Conservation (phyloP, 2,113 vertebrate genomes). For the Coracopsis vasa region DNA sequence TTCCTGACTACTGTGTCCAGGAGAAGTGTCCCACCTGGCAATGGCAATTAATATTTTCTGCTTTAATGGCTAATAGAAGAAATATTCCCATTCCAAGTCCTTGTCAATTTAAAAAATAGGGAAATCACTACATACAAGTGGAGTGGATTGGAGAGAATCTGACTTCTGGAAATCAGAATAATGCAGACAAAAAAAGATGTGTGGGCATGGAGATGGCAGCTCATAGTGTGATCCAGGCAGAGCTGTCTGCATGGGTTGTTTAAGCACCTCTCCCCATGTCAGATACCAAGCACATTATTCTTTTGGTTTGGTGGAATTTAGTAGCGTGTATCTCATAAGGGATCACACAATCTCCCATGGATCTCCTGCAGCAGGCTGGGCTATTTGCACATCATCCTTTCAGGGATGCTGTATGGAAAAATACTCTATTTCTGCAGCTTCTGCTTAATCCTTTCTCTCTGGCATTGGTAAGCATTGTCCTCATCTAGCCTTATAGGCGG, state of each 20-base stretch:
- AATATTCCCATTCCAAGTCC: not conserved
- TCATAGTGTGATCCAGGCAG: not conserved
- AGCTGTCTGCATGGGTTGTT: not conserved
- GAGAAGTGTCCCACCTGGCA: not conserved
- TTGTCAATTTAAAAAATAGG: not conserved
- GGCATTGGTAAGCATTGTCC: constrained; percentile 2
- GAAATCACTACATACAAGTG: fast-evolving
- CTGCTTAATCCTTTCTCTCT: constrained; percentile 22
- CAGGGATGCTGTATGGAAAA: constrained; percentile 38
- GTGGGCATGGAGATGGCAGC: not conserved
- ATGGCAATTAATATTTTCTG: not conserved
- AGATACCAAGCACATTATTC: fast-evolving
- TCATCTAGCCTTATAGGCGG: constrained; percentile 40
- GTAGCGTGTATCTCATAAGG: not conserved
- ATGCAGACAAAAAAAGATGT: not conserved
- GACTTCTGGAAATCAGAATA: not conserved
- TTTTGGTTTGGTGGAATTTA: not conserved
- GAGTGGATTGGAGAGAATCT: not conserved
- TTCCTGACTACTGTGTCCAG: not conserved
- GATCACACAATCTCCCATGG: not conserved
- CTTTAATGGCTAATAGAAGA: not conserved
- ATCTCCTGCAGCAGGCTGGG: not conserved
- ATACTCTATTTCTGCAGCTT: not conserved
- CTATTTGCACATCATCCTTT: not conserved
- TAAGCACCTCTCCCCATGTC: fast-evolving